Evolutionary conservation across 2,113 vertebrate species (phyloP).

Genomic region (Thryonomys swinderianus): DNA sequence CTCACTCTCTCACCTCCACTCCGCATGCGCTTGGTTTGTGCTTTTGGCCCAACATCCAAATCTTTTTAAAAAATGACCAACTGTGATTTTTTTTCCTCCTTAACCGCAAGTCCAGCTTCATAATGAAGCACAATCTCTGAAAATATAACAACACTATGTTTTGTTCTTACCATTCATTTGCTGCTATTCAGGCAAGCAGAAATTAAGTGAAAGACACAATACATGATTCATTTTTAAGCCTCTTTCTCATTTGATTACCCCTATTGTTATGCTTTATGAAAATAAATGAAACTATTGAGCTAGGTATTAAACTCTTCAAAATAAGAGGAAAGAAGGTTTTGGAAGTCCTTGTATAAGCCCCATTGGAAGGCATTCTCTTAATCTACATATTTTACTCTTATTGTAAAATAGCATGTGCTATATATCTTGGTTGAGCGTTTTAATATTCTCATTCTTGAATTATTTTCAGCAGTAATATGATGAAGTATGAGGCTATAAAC

Average conservation of each 20-base stretch:
- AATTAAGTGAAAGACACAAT: conserved; percentile 82
- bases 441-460: conserved; percentile 21
- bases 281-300: conserved; percentile 68
- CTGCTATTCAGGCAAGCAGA: conserved; percentile 70
- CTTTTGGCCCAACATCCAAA: background rate
- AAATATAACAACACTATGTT: conserved; percentile 27
- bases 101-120: conserved; percentile 7
- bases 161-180: conserved; percentile 61
- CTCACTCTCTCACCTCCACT: background rate
- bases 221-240: conserved; percentile 77
- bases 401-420: background rate
- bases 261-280: conserved; percentile 71
- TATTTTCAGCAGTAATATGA: conserved; percentile 30
- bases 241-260: conserved; percentile 80
- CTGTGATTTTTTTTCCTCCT: background rate
- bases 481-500: conserved; percentile 13
- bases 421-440: conserved; percentile 45
- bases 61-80: conserved; percentile 8
- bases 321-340: conserved; percentile 39
- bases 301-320: conserved; percentile 68
- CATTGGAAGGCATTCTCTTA: background rate
- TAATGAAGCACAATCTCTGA: conserved; percentile 53
- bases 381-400: background rate
- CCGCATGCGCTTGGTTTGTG: background rate
- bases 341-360: background rate